Conservation (phyloP, 2,797 vertebrate genomes). For the Clarias fuscus region DNA sequence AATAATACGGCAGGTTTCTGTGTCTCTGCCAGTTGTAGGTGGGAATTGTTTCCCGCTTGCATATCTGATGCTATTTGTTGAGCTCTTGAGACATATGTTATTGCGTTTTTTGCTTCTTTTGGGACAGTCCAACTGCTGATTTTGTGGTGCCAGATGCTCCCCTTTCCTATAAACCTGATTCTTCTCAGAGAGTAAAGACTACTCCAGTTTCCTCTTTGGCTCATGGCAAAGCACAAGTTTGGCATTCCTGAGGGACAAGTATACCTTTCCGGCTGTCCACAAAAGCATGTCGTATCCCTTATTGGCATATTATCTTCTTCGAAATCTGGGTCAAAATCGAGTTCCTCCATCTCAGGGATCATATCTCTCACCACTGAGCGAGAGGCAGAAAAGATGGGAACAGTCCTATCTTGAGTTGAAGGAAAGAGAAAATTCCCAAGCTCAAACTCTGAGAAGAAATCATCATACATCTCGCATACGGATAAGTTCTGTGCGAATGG, state of each 20-base stretch:
- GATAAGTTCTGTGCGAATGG: conserved; percentile 63
- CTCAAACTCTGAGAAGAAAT: conserved; percentile 71
- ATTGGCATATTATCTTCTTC: conserved; percentile 52
- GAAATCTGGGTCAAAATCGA: conserved; percentile 59
- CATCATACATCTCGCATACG: conserved; percentile 76
- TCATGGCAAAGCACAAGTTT: conserved; percentile 64
- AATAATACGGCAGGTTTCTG: conserved; percentile 44
- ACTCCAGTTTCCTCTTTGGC: conserved; percentile 60
- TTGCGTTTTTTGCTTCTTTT: conserved; percentile 28
- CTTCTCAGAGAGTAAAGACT: conserved; percentile 62
- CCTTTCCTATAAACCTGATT: conserved; percentile 60
- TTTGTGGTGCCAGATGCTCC: conserved; percentile 62
- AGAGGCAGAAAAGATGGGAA: conserved; percentile 77
- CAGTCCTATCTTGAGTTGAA: conserved; percentile 54
- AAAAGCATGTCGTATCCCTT: conserved; percentile 53
- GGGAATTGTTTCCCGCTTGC: conserved; percentile 13
- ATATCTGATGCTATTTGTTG: conserved; percentile 14
- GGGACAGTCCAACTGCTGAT: conserved; percentile 61
- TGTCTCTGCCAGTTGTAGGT: conserved; percentile 33
- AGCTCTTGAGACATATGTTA: conserved; percentile 19
- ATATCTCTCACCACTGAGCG: conserved; percentile 67
- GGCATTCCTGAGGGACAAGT: conserved; percentile 56
- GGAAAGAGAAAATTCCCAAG: conserved; percentile 55
- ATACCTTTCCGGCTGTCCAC: conserved; percentile 38
- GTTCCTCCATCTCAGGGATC: conserved; percentile 76